A percentile compares a stretch with the other conserved stretches of the same genome.
These are phyloP conservation scores for Cepaea nemoralis DNA, from an alignment of 1,140 invertebrate genomes.

Conservation along the genomic window DNA sequence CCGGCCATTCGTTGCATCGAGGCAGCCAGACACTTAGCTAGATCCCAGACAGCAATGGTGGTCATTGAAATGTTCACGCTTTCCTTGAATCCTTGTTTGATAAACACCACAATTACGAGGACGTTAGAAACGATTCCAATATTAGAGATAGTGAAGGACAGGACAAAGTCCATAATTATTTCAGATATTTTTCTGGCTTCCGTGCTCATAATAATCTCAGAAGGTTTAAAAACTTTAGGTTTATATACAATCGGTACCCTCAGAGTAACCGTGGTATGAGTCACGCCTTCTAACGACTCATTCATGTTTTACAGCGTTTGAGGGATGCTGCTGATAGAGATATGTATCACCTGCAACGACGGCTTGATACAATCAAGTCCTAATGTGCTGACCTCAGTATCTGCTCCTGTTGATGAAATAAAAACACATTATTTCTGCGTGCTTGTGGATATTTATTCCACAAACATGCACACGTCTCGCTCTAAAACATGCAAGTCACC, in stretches of 20 bases:
- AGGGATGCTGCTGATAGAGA: too few relatives aligned
- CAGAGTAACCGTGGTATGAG: neutral
- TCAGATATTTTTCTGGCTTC: neutral
- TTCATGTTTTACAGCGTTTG: neutral
- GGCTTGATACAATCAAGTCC: too few relatives aligned
- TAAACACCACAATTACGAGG: constrained; percentile 7
- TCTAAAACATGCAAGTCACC: too few relatives aligned
- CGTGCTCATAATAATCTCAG: neutral
- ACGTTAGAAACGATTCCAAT: constrained; percentile 13
- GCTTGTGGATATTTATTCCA: too few relatives aligned
- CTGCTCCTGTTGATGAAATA: too few relatives aligned
- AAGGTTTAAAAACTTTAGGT: constrained; percentile 4
- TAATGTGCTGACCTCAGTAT: too few relatives aligned
- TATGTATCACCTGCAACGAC: too few relatives aligned
- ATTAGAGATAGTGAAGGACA: neutral
- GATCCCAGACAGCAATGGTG: constrained; percentile 22
- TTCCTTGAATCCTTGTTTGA: constrained; percentile 18
- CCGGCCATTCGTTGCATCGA: neutral
- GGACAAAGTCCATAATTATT: neutral
- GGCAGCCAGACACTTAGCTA: neutral
- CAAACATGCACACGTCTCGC: too few relatives aligned
- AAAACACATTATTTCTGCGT: too few relatives aligned
- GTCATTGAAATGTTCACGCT: constrained; percentile 22
- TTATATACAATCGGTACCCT: neutral
- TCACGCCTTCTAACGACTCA: neutral